Conservation (phyloP, 2,113 vertebrate genomes). For the Alligator mississippiensis region DNA sequence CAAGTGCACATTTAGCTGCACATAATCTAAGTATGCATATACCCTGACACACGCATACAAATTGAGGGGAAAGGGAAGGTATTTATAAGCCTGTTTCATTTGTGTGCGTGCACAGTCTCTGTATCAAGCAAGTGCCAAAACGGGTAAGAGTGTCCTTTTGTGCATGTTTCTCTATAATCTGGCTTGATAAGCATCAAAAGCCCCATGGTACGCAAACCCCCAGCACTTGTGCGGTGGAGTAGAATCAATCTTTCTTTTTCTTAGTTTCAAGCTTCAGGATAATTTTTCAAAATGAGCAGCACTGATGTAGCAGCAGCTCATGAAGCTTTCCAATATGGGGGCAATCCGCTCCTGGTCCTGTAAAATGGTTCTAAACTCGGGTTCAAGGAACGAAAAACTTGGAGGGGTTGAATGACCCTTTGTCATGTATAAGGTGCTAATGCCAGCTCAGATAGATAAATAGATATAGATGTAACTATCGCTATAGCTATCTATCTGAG, state of each 20-base stretch:
- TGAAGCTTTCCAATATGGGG: neutral
- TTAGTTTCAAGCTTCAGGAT: neutral
- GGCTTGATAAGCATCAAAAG: neutral
- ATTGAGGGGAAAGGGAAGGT: neutral
- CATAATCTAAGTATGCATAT: neutral
- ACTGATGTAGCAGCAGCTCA: neutral
- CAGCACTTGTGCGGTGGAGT: neutral
- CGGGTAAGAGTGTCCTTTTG: accelerated
- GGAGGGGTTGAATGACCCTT: neutral
- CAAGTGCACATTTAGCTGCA: no score
- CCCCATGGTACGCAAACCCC: accelerated
- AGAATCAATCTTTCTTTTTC: neutral
- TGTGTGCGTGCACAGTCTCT: neutral
- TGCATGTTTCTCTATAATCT: neutral
- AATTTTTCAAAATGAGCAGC: neutral
- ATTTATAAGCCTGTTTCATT: accelerated
- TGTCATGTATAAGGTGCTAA: neutral
- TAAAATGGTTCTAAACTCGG: neutral
- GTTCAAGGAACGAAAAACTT: neutral
- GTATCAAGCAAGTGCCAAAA: neutral
- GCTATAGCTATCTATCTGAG: no score
- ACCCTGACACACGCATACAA: neutral
- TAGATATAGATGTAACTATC: no score
- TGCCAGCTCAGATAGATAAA: neutral
- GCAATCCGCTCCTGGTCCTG: neutral